Evolutionary conservation across 2,888 invertebrate genomes (phyloP).

Genomic region (Xylocampa areola): DNA sequence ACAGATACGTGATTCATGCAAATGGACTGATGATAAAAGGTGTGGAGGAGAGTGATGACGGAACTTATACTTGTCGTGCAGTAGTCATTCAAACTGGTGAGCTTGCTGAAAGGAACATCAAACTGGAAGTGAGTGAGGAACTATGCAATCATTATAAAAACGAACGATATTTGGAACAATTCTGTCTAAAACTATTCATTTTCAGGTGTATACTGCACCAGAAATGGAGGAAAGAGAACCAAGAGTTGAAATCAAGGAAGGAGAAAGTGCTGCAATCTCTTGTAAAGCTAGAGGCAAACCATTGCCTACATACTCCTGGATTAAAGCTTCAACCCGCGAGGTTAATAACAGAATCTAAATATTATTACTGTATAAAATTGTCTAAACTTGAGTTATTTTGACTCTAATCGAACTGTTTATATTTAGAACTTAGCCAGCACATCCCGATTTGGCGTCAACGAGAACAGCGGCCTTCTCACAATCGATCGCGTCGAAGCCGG

Average conservation of each 20-base stretch:
- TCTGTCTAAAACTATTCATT: slow-evolving; percentile 2
- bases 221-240: slow-evolving; percentile 91
- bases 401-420: slow-evolving; percentile 4
- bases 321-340: slow-evolving; percentile 92
- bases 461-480: slow-evolving; percentile 92
- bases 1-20: slow-evolving; percentile 93
- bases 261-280: slow-evolving; percentile 92
- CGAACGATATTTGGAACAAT: no score
- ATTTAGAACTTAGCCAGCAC: slow-evolving; percentile 92
- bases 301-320: slow-evolving; percentile 95
- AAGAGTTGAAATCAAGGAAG: slow-evolving; percentile 93
- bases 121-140: slow-evolving; percentile 91
- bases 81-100: slow-evolving; percentile 95
- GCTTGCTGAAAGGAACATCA: slow-evolving; percentile 93
- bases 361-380: background rate
- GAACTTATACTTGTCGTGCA: slow-evolving; percentile 96
- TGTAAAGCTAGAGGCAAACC: slow-evolving; percentile 96
- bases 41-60: slow-evolving; percentile 95
- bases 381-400: no score
- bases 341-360: slow-evolving; percentile 58
- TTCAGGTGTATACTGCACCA: slow-evolving; percentile 93
- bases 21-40: slow-evolving; percentile 94
- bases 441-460: slow-evolving; percentile 91
- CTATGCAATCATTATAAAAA: background rate
- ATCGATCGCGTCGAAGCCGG: slow-evolving; percentile 93